Base-by-base conservation (phyloP, 2,797 vertebrate species). In the Danio jaintianensis region DNA sequence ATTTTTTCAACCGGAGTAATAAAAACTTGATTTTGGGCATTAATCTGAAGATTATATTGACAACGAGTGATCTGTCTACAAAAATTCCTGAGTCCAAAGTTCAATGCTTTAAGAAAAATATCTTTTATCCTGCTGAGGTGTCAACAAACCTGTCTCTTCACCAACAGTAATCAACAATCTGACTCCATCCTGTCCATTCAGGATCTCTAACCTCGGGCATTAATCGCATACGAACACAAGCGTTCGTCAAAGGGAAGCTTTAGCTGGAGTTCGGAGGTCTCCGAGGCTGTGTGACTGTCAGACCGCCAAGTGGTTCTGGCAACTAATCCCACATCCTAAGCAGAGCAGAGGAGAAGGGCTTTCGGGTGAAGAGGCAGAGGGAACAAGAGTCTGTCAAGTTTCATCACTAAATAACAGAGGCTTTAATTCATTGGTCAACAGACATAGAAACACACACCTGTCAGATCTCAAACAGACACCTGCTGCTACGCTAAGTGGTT, bases 91-190 rank as follows among this genome's bases (percentile, higher is more conserved):
- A 9, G 63, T 64, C 43, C 68, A 74, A 52, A 20, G 43, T 64
- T 79, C 10, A 20, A 22, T 29, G 63, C 47, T 56, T 50, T 45
- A 38, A 78, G 22, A 13, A 59, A 55, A 67, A 59, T 45, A 68
- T 29, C 42, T 22, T 18, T 48, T 2, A 40, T n/a, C 61, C 61
- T 18, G n/a, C 40, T 38, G 29, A 79, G 38, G 70, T 75, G 64
- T 83, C 70, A 70, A 79, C 59, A 45, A 38, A 72, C n/a, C 64
- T 38, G 40, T 29, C 50, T 64, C 74, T 82, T 63, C 48, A 48
- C 20, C 56, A 43, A 29, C 47, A 71, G 53, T 13, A 55, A 40
- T 70, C 70, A 70, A 80, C 75, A n/a, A 70, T 78, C 40, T 36
- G 58, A 20, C 36, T 80, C 12, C 7, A 22, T n/a, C 61, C 52